Percentiles rank a stretch among this genome's conserved stretches.
These are phyloP conservation scores for Gallinago solitaria DNA, from an alignment of 2,797 vertebrate species.

Conservation along the genomic window DNA sequence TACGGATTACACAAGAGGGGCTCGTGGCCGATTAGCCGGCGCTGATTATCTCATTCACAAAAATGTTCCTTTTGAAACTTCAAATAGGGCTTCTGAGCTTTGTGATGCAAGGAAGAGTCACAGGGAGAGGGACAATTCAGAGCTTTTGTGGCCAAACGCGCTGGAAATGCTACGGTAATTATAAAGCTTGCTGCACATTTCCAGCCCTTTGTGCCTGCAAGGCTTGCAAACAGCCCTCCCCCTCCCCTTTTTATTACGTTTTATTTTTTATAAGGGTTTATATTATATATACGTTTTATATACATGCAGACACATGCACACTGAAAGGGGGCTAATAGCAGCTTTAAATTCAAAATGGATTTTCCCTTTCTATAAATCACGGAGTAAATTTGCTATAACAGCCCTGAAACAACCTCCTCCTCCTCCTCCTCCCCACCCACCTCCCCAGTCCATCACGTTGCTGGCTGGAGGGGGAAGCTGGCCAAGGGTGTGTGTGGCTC, in stretches of 20 bases:
- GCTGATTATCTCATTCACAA: slow-evolving; percentile 9
- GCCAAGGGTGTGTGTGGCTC: neutral
- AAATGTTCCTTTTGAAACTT: slow-evolving; percentile 20
- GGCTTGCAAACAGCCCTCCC: neutral
- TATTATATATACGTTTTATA: neutral
- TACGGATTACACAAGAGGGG: neutral
- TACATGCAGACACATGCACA: neutral
- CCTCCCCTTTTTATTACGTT: neutral
- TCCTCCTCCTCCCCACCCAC: too few species aligned
- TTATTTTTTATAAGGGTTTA: neutral
- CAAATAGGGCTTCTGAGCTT: neutral
- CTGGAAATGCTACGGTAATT: neutral
- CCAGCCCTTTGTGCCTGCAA: neutral
- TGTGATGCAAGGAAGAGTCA: neutral
- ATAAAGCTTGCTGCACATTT: neutral
- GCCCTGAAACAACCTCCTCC: neutral
- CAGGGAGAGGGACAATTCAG: neutral
- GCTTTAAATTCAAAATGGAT: neutral
- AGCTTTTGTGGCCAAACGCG: neutral
- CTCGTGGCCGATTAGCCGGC: neutral
- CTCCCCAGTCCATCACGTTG: neutral
- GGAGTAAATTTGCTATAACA: neutral
- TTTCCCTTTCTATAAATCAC: neutral
- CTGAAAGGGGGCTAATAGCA: neutral
- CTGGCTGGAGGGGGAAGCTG: neutral